Evolutionary conservation across 2,113 vertebrate species (phyloP), one percentile per base, ranked within the genome.

Genomic region (Ascaphus truei): DNA sequence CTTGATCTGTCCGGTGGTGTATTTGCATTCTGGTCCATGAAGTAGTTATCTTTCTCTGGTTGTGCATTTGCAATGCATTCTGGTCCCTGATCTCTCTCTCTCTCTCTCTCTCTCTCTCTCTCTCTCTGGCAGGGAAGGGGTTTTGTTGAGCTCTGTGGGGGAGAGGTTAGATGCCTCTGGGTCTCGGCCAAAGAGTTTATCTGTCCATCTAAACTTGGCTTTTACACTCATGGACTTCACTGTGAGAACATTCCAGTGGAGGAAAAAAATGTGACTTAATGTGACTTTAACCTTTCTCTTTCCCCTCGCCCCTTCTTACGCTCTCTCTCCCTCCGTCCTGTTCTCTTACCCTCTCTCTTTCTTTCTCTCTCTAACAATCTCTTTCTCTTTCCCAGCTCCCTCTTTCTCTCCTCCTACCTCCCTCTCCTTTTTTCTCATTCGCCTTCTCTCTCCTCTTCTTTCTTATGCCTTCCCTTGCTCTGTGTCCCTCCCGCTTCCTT

Each of bases 201-300:
- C 67, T 71, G 67, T 60, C 57, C 67, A 61, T 71, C 67, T 71
- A 39, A 52, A 61, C 67, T 71, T 71, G 67, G 67, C 67, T 34
- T 71, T 71, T 71, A 61, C 67, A 56, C 57, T 71, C 56, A 43
- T 71, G 37, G 2, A 27, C 34, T 37, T 11, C 26, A 48, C 56
- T 71, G 67, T 71, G 67, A 61, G 67, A 71, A 71, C 56, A 71
- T 71, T 71, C 67, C 67, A 61, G n/a, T 16, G 13, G 23, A 15
- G 31, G 9, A 45, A 45, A 45, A 22, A 52, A 51, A 71, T 41
- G 45, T 60, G 34, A 58, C 66, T 69, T 33, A 69, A 69, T 69
- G 20, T 30, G 26, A 52, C 56, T 30, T 57, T 69, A 60, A 60
- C 56, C 68, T 58, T 37, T 55, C 62, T 18, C 31, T 18, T 29